Conservation (phyloP, 2,797 vertebrate genomes). For the Microctenopoma lineatum region DNA sequence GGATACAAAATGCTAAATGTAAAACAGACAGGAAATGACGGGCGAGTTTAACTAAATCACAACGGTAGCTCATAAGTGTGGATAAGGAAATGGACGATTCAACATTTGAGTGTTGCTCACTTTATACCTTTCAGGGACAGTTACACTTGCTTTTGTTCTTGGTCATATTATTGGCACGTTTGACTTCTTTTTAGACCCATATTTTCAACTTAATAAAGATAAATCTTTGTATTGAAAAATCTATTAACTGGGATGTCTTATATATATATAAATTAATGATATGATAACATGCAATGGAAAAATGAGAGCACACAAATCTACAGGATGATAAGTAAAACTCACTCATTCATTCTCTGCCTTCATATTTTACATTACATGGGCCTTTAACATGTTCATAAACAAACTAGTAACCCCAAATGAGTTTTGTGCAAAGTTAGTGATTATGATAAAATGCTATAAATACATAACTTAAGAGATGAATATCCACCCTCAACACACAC, state of each 20-base stretch:
- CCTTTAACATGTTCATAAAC: background rate
- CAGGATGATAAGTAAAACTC: background rate
- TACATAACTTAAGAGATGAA: background rate
- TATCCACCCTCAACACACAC: background rate
- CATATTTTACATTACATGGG: background rate
- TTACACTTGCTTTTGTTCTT: background rate
- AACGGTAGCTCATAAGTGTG: background rate
- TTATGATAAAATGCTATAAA: background rate
- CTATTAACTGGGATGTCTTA: too few species aligned
- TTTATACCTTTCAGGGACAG: background rate
- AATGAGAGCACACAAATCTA: background rate
- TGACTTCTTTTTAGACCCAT: too few species aligned
- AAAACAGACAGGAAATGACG: background rate
- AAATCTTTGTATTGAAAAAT: background rate
- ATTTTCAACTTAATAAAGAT: too few species aligned
- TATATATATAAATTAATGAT: background rate
- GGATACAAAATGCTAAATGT: background rate
- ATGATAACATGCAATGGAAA: background rate
- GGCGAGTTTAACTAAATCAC: background rate
- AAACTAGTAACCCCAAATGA: background rate
- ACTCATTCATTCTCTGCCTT: too few species aligned
- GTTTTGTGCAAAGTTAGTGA: background rate
- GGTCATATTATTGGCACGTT: background rate
- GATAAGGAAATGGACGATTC: slow-evolving; percentile 11
- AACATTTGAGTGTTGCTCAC: background rate